Percentiles rank a stretch among this genome's conserved stretches.
Evolutionary conservation across 2,797 vertebrate genomes (phyloP).

Genomic region (Myotis findleyi): DNA sequence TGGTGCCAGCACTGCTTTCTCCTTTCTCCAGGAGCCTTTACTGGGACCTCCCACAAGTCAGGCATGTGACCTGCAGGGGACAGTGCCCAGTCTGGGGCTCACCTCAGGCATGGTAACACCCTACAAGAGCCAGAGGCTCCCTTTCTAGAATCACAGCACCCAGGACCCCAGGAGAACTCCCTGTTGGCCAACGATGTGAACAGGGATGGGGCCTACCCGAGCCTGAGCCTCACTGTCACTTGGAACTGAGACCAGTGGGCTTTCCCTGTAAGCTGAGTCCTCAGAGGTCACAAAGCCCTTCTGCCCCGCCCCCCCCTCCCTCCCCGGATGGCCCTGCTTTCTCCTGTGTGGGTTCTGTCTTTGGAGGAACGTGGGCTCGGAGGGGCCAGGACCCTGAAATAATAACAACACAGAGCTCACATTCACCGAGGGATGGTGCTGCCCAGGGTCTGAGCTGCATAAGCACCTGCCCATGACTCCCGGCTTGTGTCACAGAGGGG

Average conservation of each 20-base stretch:
- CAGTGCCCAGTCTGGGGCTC: neutral
- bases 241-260: neutral
- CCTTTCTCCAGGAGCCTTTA: neutral
- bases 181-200: neutral
- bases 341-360: neutral
- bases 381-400: neutral
- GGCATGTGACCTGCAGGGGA: neutral
- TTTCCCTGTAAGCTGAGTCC: neutral
- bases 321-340: neutral
- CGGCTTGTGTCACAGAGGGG: neutral
- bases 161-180: neutral
- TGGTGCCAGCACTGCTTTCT: neutral
- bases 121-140: neutral
- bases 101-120: fast-evolving
- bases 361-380: neutral
- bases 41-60: neutral
- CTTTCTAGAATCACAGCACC: neutral
- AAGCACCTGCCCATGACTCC: too few species aligned
- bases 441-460: neutral
- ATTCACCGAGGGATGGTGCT: fast-evolving
- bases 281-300: neutral
- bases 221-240: neutral
- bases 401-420: neutral
- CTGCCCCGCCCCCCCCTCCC: neutral
- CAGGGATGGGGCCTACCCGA: neutral